phyloP scores from a whole-genome alignment of 2,113 vertebrate species.

The Macaca mulatta region DNA sequence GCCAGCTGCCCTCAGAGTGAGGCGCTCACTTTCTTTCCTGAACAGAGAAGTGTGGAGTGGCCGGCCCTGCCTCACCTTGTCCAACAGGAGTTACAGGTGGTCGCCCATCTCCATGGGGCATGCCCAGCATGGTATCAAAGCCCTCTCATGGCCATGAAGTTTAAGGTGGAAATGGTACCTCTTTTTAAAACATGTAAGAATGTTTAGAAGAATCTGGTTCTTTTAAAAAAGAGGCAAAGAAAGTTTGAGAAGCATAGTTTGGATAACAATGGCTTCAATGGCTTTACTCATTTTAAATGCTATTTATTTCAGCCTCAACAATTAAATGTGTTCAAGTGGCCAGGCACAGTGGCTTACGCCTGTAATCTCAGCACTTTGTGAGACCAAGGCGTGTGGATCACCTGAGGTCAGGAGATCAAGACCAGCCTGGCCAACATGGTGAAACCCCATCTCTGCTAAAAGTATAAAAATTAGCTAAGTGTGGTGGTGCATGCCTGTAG shows the following conservation, averaged over 20 bases:
- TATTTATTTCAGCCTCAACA: background rate
- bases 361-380: too few relatives aligned
- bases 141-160: accelerated
- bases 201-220: background rate
- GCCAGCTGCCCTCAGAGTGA: background rate
- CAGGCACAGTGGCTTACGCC: too few relatives aligned
- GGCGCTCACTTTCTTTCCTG: accelerated
- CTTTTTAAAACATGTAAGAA: background rate
- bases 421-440: too few relatives aligned
- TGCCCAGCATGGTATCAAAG: background rate
- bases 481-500: too few relatives aligned
- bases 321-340: background rate
- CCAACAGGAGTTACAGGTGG: background rate
- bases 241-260: background rate
- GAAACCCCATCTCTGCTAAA: too few relatives aligned
- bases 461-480: too few relatives aligned
- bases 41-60: background rate
- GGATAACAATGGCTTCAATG: background rate
- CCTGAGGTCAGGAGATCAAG: too few relatives aligned
- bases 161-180: background rate
- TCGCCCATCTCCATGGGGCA: too few relatives aligned
- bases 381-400: too few relatives aligned
- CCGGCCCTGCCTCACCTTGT: accelerated
- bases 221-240: background rate
- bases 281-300: background rate